Conservation (phyloP, 2,888 invertebrate genomes). For the Apotomis betuletana region DNA sequence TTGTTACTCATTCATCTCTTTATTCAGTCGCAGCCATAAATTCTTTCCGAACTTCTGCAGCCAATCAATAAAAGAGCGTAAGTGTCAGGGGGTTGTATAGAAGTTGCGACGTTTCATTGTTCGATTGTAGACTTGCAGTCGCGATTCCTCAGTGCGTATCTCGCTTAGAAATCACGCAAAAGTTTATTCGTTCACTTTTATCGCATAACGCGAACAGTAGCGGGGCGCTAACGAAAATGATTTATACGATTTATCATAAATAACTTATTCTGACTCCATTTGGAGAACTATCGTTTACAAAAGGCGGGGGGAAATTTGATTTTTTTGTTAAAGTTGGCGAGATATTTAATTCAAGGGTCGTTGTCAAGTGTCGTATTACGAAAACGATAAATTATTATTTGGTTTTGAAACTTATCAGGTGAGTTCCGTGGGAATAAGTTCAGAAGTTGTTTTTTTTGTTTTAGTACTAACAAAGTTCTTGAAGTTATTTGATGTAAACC, state of each 20-base stretch:
- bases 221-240: conserved; percentile 77
- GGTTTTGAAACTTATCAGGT: background rate
- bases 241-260: conserved; percentile 83
- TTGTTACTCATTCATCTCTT: conserved; percentile 35
- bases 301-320: conserved; percentile 56
- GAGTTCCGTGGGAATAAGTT: background rate
- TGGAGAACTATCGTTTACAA: conserved; percentile 66
- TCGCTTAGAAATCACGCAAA: conserved; percentile 76
- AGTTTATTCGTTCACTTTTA: conserved; percentile 80
- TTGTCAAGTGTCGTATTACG: conserved; percentile 29
- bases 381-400: conserved; percentile 24
- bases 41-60: conserved; percentile 45
- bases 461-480: too few species aligned
- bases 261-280: conserved; percentile 76
- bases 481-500: too few species aligned
- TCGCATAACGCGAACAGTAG: conserved; percentile 57
- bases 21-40: conserved; percentile 48
- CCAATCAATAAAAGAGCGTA: background rate
- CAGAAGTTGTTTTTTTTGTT: too few species aligned
- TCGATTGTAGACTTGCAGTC: conserved; percentile 32
- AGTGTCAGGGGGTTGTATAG: background rate
- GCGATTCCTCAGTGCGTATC: conserved; percentile 56
- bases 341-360: conserved; percentile 38
- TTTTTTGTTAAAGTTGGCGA: conserved; percentile 42
- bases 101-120: conserved; percentile 6